These are phyloP conservation scores for Lysandra coridon DNA, from an alignment of 2,888 invertebrate genomes.

Conservation along the genomic window DNA sequence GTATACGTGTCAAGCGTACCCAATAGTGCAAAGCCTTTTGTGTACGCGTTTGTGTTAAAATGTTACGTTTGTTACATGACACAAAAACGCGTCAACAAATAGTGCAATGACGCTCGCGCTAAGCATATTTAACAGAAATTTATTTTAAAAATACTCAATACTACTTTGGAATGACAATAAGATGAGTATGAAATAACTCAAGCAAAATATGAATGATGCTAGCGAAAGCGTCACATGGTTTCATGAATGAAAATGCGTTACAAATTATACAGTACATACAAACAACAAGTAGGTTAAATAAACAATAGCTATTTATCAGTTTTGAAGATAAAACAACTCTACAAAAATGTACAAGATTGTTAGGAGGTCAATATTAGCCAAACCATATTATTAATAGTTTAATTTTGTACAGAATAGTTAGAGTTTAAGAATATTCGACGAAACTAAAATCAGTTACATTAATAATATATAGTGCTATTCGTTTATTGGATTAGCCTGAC, in stretches of 20 bases:
- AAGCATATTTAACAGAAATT: neutral
- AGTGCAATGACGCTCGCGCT: slow-evolving; percentile 23
- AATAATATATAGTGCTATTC: neutral
- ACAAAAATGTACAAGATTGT: neutral
- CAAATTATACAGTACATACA: slow-evolving; percentile 17
- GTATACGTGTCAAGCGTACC: slow-evolving; percentile 5
- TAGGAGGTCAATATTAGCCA: neutral
- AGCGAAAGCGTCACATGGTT: slow-evolving; percentile 27
- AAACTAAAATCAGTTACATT: too few relatives aligned
- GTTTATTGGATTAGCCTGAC: neutral
- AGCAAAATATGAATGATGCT: slow-evolving; percentile 17
- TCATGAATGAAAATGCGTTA: slow-evolving; percentile 17
- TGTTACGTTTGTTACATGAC: neutral
- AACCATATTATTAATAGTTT: too few relatives aligned
- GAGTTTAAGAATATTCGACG: too few relatives aligned
- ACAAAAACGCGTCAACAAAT: slow-evolving; percentile 4
- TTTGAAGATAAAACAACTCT: neutral
- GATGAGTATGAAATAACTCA: neutral
- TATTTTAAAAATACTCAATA: neutral
- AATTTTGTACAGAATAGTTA: too few relatives aligned
- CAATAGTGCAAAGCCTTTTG: slow-evolving; percentile 9
- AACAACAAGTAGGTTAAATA: neutral
- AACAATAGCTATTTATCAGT: neutral
- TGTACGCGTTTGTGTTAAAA: neutral
- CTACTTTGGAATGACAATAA: neutral